Base-by-base conservation (phyloP, 1,140 invertebrate genomes). In the Ceratitis capitata region DNA sequence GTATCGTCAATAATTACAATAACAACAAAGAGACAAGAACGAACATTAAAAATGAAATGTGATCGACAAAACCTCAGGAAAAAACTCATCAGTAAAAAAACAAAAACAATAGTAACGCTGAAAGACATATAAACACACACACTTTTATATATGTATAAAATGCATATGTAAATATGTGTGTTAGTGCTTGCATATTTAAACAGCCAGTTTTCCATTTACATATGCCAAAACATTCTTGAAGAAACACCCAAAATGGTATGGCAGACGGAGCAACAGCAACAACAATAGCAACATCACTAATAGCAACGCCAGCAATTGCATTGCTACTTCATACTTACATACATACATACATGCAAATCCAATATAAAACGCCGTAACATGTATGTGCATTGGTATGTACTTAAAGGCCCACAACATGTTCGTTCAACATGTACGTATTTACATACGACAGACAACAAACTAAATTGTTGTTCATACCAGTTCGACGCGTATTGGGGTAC, bases 281-380 rank as follows among this genome's bases (percentile, higher is more conserved):
- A 26, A 78, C 69, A 47, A 64, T 23, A 23, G 26, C 56, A 61
- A 74, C 16, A 64, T 7, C 14, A 39, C 26, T 7, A 26, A n/a
- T n/a, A 39, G 64, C 35, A 14, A 74, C 29, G 29, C 7, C 64
- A 78, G 45, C 69, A 78, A 78, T 78, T 78, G 69, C 69, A 78
- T 45, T 26, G 14, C 39, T 42, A 32, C 51, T 61, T 10, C 6
- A n/a, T 61, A 26, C 56, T 26, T n/a, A n/a, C n/a, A 64, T 16
- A 16, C 23, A 64, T 35, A 3, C 23, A 56, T 7, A 7, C 23
- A 23, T 56, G n/a, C 14, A 0, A 1, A 53, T 56, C 9, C 9
- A n/a, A 6, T 56, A 56, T n/a, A 56, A 23, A 2, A n/a, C 19
- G 23, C 51, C n/a, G 49, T 19, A 51, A 51, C 16, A 51, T 64